Conservation (phyloP, 1,140 invertebrate genomes). For the Drosophila repleta region DNA sequence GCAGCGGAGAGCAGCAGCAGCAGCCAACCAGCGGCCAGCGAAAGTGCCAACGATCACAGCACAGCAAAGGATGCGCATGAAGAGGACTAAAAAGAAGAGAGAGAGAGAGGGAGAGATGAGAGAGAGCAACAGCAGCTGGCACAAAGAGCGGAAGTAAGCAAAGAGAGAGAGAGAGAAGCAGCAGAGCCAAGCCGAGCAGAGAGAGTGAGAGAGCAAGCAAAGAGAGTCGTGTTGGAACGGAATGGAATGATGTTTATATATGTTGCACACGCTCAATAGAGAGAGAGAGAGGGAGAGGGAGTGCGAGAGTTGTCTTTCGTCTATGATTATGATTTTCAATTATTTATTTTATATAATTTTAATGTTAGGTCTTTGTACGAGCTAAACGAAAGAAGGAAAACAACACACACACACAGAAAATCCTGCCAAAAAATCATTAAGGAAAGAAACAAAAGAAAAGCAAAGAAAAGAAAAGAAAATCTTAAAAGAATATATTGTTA, state of each 20-base stretch:
- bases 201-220: constrained; percentile 4
- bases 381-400: constrained; percentile 53
- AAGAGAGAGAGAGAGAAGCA: neutral
- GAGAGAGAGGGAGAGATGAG: constrained; percentile 2
- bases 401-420: constrained; percentile 43
- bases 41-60: constrained; percentile 73
- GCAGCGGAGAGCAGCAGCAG: constrained; percentile 33
- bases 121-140: neutral
- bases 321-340: constrained; percentile 75
- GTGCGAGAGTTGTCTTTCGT: constrained; percentile 29
- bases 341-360: constrained; percentile 81
- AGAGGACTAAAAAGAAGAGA: constrained; percentile 47
- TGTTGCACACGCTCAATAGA: constrained; percentile 50
- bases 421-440: constrained; percentile 65
- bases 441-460: too few relatives aligned
- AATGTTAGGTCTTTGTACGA: constrained; percentile 72
- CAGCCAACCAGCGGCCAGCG: constrained; percentile 45
- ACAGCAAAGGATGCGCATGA: constrained; percentile 53
- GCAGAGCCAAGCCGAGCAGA: neutral
- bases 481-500: constrained; percentile 67
- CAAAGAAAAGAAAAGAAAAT: too few relatives aligned
- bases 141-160: neutral
- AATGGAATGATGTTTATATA: constrained; percentile 51
- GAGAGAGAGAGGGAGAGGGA: too few relatives aligned
- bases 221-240: constrained; percentile 60